phyloP scores from a whole-genome alignment of 2,113 vertebrate species.

The Microtus oregoni region DNA sequence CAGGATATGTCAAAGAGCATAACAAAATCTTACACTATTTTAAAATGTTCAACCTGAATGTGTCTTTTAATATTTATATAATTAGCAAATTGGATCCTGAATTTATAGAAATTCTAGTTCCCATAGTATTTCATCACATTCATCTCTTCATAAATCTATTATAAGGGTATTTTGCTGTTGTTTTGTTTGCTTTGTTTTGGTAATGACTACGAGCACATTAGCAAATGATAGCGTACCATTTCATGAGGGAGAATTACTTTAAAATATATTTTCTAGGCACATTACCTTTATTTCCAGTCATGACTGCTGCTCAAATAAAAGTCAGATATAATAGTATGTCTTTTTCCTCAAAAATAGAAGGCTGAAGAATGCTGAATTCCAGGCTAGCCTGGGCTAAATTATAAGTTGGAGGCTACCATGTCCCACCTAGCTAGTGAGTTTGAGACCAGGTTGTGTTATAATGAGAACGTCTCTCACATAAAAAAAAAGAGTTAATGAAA shows the following conservation, averaged over 20 bases:
- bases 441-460: not conserved
- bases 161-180: not conserved
- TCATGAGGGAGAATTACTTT: not conserved
- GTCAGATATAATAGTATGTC: not conserved
- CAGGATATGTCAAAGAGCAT: not conserved
- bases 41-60: not conserved
- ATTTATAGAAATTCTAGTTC: not conserved
- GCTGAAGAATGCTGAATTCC: not conserved
- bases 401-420: not conserved
- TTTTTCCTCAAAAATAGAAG: not conserved
- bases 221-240: not conserved
- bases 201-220: not conserved
- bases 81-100: not conserved
- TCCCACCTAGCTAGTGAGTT: not conserved
- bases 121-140: not conserved
- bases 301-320: not conserved
- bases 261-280: not conserved
- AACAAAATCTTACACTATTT: not conserved
- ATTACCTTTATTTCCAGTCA: not conserved
- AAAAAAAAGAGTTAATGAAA: not conserved
- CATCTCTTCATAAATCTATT: not conserved
- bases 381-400: not conserved
- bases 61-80: not conserved
- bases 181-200: not conserved
- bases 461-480: not conserved